Conservation (phyloP, 2,113 vertebrate species). For the Macroglossus sobrinus region DNA sequence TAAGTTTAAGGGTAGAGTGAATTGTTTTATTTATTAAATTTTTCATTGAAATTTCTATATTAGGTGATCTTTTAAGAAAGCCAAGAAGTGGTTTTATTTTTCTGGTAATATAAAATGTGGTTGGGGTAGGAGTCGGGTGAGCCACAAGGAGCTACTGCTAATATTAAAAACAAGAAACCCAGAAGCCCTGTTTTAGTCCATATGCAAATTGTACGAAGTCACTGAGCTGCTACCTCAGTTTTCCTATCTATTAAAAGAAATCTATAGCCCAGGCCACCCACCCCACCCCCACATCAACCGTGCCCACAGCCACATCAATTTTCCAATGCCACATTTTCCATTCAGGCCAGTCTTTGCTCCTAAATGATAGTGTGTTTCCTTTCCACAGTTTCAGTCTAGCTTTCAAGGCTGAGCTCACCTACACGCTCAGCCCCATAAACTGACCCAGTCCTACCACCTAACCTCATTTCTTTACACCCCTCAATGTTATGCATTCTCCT, state of each 20-base stretch:
- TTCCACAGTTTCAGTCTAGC: not conserved
- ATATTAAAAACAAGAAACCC: not conserved
- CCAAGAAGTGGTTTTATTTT: not conserved
- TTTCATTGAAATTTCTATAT: not conserved
- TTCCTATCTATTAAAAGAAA: not conserved
- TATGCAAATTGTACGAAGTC: not conserved
- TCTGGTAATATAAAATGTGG: not conserved
- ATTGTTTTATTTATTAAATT: not conserved
- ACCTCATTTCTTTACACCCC: not conserved
- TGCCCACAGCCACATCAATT: not conserved
- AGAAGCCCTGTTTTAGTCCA: not conserved
- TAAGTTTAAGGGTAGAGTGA: not conserved
- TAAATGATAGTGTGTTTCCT: not conserved
- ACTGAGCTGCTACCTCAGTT: not conserved
- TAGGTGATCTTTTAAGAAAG: not conserved
- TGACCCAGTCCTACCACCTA: rapidly evolving
- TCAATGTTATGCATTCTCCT: not conserved
- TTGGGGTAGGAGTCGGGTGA: not conserved
- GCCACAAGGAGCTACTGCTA: not conserved
- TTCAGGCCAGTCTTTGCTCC: not conserved
- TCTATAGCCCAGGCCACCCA: not conserved
- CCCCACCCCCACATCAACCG: not conserved
- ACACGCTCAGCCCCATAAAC: not conserved
- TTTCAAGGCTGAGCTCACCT: not conserved
- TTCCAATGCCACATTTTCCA: not conserved